Evolutionary conservation across 2,888 invertebrate genomes (phyloP).

Genomic region (Mythimna vitellina): DNA sequence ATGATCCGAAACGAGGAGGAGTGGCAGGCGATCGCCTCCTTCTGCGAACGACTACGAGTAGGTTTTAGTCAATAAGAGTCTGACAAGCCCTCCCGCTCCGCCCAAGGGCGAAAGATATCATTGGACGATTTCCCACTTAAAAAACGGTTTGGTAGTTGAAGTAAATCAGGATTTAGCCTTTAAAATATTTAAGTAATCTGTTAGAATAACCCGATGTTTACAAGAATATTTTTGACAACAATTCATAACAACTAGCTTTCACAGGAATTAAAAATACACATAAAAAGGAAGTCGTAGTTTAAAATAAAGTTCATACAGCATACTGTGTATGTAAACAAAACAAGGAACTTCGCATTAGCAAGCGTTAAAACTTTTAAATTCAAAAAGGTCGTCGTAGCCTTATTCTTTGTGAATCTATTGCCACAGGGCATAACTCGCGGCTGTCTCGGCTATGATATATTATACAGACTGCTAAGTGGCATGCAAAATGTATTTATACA

Average conservation of each 20-base stretch:
- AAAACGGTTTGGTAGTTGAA: no score
- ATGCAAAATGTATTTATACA: constrained; percentile 90
- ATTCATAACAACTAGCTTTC: not conserved
- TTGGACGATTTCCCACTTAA: no score
- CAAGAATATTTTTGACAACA: not conserved
- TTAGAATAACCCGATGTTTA: no score
- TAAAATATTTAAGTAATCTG: no score
- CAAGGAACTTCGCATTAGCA: constrained; percentile 10
- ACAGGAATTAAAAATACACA: not conserved
- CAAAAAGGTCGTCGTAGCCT: constrained; percentile 45
- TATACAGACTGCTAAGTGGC: constrained; percentile 87
- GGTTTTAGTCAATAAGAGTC: no score
- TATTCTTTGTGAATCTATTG: constrained; percentile 53
- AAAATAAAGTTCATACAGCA: not conserved
- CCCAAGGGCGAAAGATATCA: no score
- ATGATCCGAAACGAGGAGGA: no score
- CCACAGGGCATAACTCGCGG: constrained; percentile 72
- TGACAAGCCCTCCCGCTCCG: no score
- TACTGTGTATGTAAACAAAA: constrained; percentile 10
- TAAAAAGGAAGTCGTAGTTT: not conserved
- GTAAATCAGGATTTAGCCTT: no score
- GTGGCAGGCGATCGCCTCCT: no score
- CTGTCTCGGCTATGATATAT: constrained; percentile 83
- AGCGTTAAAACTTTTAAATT: constrained; percentile 42
- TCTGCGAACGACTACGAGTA: no score